These are phyloP conservation scores for Drymodes brunneopygia DNA, from an alignment of 2,113 vertebrate genomes.

Conservation along the genomic window DNA sequence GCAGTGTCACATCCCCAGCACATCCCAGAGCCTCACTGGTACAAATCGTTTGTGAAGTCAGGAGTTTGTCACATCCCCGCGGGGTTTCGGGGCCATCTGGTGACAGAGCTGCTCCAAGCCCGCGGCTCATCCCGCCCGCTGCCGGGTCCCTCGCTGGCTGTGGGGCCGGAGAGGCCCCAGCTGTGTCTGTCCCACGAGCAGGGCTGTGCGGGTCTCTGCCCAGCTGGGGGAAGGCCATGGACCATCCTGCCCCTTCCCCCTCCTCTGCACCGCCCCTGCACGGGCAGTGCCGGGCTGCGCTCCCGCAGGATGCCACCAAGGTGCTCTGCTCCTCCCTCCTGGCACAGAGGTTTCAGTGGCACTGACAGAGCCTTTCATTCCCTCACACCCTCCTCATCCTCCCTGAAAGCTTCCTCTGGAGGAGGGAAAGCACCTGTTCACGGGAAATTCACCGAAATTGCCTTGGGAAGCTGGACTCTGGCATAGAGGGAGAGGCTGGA, in stretches of 20 bases:
- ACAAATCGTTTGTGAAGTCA: not conserved
- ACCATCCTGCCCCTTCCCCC: not conserved
- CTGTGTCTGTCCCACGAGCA: not conserved
- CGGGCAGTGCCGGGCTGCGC: not conserved
- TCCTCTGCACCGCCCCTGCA: not conserved
- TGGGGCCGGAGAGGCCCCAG: not conserved
- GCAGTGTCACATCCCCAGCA: not conserved
- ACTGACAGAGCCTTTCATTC: not conserved
- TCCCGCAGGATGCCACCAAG: accelerated
- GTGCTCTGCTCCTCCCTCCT: not conserved
- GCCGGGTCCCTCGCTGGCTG: not conserved
- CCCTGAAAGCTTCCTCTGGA: not conserved
- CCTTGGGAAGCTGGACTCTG: not conserved
- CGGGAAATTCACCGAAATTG: not conserved
- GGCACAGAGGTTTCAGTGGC: not conserved
- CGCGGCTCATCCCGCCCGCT: not conserved
- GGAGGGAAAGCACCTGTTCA: not conserved
- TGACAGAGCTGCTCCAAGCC: not conserved
- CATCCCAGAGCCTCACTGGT: accelerated
- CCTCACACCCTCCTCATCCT: not conserved
- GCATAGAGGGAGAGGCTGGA: not conserved
- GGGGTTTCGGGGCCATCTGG: not conserved
- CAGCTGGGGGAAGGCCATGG: not conserved
- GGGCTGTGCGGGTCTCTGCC: not conserved
- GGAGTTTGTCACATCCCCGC: not conserved